Conservation (phyloP, 2,797 vertebrate genomes). For the Bradypus variegatus region DNA sequence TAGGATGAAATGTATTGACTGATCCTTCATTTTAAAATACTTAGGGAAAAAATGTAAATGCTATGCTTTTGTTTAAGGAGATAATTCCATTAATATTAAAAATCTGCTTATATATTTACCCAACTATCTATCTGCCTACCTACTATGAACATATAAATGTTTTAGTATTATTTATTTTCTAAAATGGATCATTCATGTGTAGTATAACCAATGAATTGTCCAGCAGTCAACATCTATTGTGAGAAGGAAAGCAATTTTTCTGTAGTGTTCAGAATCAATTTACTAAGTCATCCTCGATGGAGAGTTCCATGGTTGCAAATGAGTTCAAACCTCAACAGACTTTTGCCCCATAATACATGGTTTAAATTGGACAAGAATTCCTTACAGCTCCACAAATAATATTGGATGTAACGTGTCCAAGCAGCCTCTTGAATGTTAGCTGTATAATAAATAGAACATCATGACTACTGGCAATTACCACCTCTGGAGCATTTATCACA, state of each 20-base stretch:
- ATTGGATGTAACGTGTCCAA: background rate
- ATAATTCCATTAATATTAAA: background rate
- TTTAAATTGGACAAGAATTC: background rate
- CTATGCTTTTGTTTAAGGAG: background rate
- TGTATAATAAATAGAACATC: background rate
- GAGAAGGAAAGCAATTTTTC: background rate
- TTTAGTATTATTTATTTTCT: background rate
- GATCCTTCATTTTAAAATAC: background rate
- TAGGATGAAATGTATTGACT: background rate
- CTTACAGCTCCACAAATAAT: background rate
- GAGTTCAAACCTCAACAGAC: background rate
- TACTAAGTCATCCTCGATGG: background rate
- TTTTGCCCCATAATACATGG: background rate
- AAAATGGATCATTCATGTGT: background rate
- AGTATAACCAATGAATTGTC: background rate
- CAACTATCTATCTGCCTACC: background rate
- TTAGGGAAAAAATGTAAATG: background rate
- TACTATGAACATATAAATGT: background rate
- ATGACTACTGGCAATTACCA: background rate
- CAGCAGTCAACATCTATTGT: background rate
- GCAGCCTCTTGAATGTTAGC: background rate
- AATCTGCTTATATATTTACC: background rate
- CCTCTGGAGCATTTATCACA: background rate
- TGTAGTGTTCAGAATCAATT: background rate
- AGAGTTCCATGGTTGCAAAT: background rate